Conservation (phyloP, 2,797 vertebrate species). For the Schizopygopsis pylzovi region DNA sequence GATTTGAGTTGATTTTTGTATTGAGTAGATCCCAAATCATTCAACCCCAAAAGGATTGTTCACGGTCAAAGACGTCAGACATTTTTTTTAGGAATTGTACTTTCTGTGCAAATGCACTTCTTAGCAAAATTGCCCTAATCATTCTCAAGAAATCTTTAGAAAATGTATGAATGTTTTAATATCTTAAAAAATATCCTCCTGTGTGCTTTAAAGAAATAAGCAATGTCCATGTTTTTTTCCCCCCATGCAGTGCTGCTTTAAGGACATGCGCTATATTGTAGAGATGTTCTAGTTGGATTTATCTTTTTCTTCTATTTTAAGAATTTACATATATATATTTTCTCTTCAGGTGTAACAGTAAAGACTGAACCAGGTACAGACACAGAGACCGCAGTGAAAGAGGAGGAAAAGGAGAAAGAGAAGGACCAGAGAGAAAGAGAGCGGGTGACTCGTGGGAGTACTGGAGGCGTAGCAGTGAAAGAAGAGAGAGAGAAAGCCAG, state of each 20-base stretch:
- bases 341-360: conserved; percentile 66
- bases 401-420: conserved; percentile 84
- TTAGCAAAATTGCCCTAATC: not conserved
- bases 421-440: conserved; percentile 80
- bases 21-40: no score
- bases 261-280: not conserved
- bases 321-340: not conserved
- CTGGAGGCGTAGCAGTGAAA: conserved; percentile 70
- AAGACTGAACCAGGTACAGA: conserved; percentile 79
- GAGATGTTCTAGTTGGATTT: not conserved
- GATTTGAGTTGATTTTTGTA: no score
- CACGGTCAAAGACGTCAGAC: no score
- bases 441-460: conserved; percentile 67
- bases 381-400: conserved; percentile 82
- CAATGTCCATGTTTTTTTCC: no score
- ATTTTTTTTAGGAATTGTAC: not conserved
- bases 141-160: not conserved
- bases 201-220: no score
- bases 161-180: no score
- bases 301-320: not conserved
- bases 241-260: no score
- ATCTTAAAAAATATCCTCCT: no score
- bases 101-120: not conserved
- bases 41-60: no score
- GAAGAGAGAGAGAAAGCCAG: conserved; percentile 80